phyloP scores from a whole-genome alignment of 2,888 invertebrate genomes.

The Disparrhopalites patrizii region DNA sequence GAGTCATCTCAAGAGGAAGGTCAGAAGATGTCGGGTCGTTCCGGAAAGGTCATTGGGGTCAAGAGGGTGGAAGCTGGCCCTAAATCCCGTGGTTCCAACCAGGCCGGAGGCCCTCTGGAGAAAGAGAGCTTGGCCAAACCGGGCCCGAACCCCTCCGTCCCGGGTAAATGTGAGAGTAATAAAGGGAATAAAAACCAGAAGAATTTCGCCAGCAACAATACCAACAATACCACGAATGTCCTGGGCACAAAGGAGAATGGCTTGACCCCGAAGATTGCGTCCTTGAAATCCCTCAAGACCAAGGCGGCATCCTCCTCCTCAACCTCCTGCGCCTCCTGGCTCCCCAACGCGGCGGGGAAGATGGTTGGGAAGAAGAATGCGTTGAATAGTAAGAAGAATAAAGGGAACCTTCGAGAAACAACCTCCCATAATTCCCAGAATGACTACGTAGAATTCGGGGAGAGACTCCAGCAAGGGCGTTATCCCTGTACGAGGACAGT shows the following conservation, averaged over 20 bases:
- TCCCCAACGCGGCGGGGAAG: conserved; percentile 12
- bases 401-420: conserved; percentile 10
- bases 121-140: neutral
- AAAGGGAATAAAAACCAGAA: conserved; percentile 6
- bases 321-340: conserved; percentile 1
- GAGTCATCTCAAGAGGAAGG: neutral
- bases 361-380: conserved; percentile 24
- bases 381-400: conserved; percentile 27
- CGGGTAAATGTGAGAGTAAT: neutral
- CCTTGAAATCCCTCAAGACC: conserved; percentile 44
- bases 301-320: conserved; percentile 24
- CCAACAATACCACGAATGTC: conserved; percentile 1
- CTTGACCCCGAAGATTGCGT: conserved; percentile 46
- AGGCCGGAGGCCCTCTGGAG: conserved; percentile 27
- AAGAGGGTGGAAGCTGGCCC: conserved; percentile 34
- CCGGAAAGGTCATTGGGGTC: conserved; percentile 30
- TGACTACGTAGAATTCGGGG: conserved; percentile 46
- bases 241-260: conserved; percentile 36
- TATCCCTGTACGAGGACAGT: conserved; percentile 55
- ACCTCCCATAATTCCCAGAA: conserved; percentile 21
- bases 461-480: conserved; percentile 44
- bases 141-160: neutral
- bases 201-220: conserved; percentile 18
- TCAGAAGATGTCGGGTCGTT: neutral
- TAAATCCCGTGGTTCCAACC: conserved; percentile 34